These are phyloP conservation scores for Peribatodes rhomboidaria DNA, from an alignment of 2,888 invertebrate genomes.

Conservation along the genomic window DNA sequence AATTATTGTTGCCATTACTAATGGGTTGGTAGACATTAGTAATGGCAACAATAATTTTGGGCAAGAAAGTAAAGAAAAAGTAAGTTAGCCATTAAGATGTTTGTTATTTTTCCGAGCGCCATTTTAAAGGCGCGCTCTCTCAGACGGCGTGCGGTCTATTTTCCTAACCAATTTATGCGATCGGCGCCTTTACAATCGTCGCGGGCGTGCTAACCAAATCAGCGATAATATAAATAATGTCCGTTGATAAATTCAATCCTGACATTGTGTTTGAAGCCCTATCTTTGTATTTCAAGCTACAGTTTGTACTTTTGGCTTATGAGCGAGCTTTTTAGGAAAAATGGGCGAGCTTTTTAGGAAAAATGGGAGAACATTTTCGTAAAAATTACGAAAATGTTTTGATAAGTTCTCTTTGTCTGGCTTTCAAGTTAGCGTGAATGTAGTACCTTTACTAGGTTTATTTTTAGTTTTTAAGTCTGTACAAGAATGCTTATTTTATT, in stretches of 20 bases:
- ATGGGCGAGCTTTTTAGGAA: not conserved
- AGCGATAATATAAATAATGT: slow-evolving; percentile 74
- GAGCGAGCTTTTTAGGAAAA: not conserved
- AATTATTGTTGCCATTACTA: slow-evolving; percentile 2
- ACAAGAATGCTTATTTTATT: too few species aligned
- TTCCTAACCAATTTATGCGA: slow-evolving; percentile 78
- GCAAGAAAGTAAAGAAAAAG: not conserved
- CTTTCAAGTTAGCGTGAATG: too few species aligned
- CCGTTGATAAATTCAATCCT: slow-evolving; percentile 66
- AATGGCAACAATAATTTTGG: not conserved
- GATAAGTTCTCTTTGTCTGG: too few species aligned
- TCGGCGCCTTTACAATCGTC: slow-evolving; percentile 70
- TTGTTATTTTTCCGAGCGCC: slow-evolving; percentile 44
- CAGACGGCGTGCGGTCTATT: slow-evolving; percentile 73
- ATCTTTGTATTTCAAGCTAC: not conserved
- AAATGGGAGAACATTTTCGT: too few species aligned
- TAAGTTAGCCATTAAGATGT: not conserved
- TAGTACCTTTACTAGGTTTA: too few species aligned
- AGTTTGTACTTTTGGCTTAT: not conserved
- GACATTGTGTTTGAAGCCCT: slow-evolving; percentile 62
- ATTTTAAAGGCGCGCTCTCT: slow-evolving; percentile 60
- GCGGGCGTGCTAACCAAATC: slow-evolving; percentile 70
- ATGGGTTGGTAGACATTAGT: slow-evolving; percentile 10
- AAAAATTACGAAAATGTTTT: too few species aligned
- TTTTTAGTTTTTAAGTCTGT: too few species aligned